Base-by-base conservation (phyloP, 2,888 invertebrate genomes). In the Lepidonotus clava region DNA sequence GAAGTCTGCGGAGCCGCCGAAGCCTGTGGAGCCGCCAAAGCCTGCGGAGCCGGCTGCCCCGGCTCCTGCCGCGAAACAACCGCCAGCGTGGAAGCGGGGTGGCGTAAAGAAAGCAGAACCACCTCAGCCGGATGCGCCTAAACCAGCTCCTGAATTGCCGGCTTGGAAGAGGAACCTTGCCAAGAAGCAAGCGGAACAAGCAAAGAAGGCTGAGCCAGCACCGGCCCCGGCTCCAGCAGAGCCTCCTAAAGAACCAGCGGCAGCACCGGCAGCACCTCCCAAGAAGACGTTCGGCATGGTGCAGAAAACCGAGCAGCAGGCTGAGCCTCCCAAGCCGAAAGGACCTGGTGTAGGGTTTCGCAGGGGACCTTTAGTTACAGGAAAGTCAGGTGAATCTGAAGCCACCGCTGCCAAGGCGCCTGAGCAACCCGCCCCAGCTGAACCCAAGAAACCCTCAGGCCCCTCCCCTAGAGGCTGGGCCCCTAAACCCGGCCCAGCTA, bases 311-410 rank as follows among this genome's bases (percentile, higher is more conserved):
- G 18, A 11, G 5, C 14, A 56, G n/a, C 8, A 56, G 24, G 56
- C n/a, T 32, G 71, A 80, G 28, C 28, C 77, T 40, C 24, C 40
- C 6, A 6, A 6, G n/a, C 28, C 24, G 1, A 41, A 77, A 24
- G n/a, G 80, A 80, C 51, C 80, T 80, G 80, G 80, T 80, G 80
- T 80, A 46, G 80, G 80, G 80, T 80, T 80, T 51, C 71, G 71
- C 71, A 71, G 71, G 71, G 71, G 71, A 71, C 71, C 80, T 71
- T 34, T 8, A n/a, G 71, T 71, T 71, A 38, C 71, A 71, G 36
- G n/a, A 18, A 71, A 71, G 71, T 21, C 71, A 36, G 71, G 71
- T 38, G 34, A 6, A 5, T 24, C 56, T 11, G 24, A n/a, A 18
- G 24, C 21, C n/a, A 56, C 56, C 5, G 24, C 14, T 56, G 24